A percentile compares a stretch with the other conserved stretches of the same genome.
phyloP scores from a whole-genome alignment of 1,140 invertebrate genomes.

The Bradynema listronoti region DNA sequence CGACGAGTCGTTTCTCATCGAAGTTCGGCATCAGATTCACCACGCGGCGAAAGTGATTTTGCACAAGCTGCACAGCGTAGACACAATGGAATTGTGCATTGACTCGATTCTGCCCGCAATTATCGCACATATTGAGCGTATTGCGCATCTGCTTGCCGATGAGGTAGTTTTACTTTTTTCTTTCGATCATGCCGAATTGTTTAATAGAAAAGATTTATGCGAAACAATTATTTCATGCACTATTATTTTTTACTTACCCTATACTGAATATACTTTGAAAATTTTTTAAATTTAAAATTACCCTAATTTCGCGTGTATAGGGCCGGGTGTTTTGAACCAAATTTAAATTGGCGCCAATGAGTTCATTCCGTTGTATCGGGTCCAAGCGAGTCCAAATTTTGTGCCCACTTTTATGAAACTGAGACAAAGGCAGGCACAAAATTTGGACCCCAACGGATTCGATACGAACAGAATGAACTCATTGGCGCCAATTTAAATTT shows the following conservation, averaged over 20 bases:
- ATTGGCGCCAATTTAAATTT: no score
- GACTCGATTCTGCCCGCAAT: slow-evolving; percentile 31
- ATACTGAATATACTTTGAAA: neutral
- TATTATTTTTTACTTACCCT: no score
- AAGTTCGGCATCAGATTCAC: slow-evolving; percentile 39
- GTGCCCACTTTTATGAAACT: no score
- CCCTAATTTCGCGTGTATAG: no score
- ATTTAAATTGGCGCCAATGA: no score
- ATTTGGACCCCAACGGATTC: no score
- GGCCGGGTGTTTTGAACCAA: no score
- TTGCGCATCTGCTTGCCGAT: slow-evolving; percentile 12
- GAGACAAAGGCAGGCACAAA: no score
- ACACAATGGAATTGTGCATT: slow-evolving; percentile 24
- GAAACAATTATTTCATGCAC: neutral
- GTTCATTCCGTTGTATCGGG: no score
- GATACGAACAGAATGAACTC: no score
- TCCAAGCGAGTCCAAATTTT: no score
- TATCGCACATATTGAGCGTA: slow-evolving; percentile 33
- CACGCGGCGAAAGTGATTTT: slow-evolving; percentile 28
- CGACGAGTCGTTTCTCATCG: slow-evolving; percentile 37
- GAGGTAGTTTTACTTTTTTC: neutral
- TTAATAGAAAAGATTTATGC: neutral
- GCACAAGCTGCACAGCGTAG: slow-evolving; percentile 14
- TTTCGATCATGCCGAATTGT: neutral
- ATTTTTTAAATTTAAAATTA: no score